phyloP scores from a whole-genome alignment of 2,113 vertebrate genomes.

The Vidua chalybeata region DNA sequence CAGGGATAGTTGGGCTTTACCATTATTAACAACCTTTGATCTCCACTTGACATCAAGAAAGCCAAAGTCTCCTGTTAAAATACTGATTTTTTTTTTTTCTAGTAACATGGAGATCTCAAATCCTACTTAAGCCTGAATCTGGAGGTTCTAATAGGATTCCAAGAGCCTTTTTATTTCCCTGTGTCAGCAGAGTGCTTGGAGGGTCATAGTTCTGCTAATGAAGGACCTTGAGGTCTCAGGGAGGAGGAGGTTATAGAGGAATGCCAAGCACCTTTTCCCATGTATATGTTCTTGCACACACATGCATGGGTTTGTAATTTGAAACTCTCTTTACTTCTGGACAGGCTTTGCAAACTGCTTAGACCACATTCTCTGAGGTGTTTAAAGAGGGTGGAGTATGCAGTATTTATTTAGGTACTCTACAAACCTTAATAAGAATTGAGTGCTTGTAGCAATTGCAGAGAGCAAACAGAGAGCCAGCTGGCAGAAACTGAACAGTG shows the following conservation, averaged over 20 bases:
- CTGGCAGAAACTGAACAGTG: conserved; percentile 29
- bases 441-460: conserved; percentile 62
- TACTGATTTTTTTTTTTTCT: not conserved
- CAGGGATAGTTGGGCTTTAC: not conserved
- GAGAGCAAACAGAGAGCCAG: conserved; percentile 59
- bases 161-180: not conserved
- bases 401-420: conserved; percentile 66
- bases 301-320: conserved; percentile 62
- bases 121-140: not conserved
- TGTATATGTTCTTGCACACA: conserved; percentile 57
- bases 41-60: conserved; percentile 9
- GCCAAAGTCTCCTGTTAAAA: not conserved
- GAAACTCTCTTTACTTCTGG: conserved; percentile 68
- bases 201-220: not conserved
- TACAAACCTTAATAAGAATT: conserved; percentile 66
- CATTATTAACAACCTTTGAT: conserved; percentile 41
- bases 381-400: conserved; percentile 74
- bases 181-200: not conserved
- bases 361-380: conserved; percentile 74
- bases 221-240: conserved; percentile 28
- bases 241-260: conserved; percentile 43
- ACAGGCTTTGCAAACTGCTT: conserved; percentile 74
- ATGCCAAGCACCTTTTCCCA: conserved; percentile 51
- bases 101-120: not conserved
- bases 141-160: not conserved